A percentile compares a stretch with the other conserved stretches of the same genome.
Conservation (phyloP, 2,797 vertebrate species). For the Micropoecilia bifurca region DNA sequence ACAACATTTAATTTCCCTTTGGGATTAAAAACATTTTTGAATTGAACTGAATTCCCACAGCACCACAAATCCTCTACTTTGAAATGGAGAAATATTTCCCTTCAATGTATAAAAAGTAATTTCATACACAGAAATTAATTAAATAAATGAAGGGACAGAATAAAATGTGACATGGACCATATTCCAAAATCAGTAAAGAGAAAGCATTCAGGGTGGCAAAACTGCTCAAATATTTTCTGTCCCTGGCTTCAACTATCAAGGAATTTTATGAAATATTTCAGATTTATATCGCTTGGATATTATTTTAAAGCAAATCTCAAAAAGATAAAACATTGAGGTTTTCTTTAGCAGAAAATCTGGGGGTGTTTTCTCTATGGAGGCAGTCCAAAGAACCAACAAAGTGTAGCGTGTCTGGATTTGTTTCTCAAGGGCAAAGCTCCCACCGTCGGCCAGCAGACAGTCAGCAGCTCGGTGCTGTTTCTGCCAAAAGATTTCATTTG, state of each 20-base stretch:
- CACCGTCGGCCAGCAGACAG: constrained; percentile 47
- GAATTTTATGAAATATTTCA: not conserved
- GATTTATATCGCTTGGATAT: not conserved
- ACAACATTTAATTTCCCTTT: not conserved
- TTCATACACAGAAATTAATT: not conserved
- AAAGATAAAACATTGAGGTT: constrained; percentile 26
- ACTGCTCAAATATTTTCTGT: not conserved
- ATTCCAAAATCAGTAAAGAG: not conserved
- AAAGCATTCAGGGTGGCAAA: not conserved
- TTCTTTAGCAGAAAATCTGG: constrained; percentile 12
- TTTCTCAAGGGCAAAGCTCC: constrained; percentile 72
- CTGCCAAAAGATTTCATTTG: constrained; percentile 69
- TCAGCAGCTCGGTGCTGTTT: constrained; percentile 43
- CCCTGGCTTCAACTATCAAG: not conserved
- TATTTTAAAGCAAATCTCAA: constrained; percentile 26
- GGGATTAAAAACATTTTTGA: not conserved
- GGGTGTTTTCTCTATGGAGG: constrained; percentile 46
- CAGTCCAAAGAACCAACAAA: constrained; percentile 58
- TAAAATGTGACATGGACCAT: not conserved
- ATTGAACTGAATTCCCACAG: not conserved
- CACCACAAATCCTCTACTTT: not conserved
- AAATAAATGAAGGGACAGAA: not conserved
- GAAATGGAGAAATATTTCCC: not conserved
- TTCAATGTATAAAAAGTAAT: not conserved
- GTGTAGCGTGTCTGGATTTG: constrained; percentile 55